phyloP scores from a whole-genome alignment of 2,888 invertebrate species.

The Drosophila maculinotata region DNA sequence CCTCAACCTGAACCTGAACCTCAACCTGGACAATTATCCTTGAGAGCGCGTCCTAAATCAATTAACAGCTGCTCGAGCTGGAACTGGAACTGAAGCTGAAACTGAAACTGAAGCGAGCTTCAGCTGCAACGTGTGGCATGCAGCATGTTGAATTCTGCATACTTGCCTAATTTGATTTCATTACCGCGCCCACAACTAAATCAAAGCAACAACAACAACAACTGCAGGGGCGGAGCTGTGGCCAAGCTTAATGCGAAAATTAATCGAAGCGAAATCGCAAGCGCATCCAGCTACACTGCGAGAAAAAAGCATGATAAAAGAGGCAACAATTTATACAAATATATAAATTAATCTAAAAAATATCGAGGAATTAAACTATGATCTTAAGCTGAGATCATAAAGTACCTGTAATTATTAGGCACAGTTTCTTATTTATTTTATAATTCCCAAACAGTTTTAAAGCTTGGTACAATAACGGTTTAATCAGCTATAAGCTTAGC shows the following conservation, averaged over 20 bases:
- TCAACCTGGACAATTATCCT: constrained; percentile 65
- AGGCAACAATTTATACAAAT: not conserved
- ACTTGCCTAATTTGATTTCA: constrained; percentile 85
- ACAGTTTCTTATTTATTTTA: no score
- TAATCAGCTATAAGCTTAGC: no score
- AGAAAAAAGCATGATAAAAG: constrained; percentile 1
- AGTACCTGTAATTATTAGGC: no score
- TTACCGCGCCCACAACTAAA: constrained; percentile 84
- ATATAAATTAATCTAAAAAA: no score
- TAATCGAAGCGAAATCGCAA: constrained; percentile 83
- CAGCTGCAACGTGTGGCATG: constrained; percentile 43
- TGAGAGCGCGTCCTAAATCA: constrained; percentile 66
- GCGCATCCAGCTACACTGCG: constrained; percentile 46
- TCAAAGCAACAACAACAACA: not conserved
- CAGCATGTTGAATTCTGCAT: constrained; percentile 56
- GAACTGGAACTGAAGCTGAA: constrained; percentile 21
- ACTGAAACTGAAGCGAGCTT: constrained; percentile 6
- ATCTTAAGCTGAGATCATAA: no score
- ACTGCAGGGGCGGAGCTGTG: constrained; percentile 75
- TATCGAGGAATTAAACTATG: no score
- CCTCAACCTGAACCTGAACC: no score
- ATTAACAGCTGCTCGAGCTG: constrained; percentile 51
- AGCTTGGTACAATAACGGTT: no score
- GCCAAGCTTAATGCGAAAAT: constrained; percentile 83
- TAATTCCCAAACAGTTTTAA: no score